Evolutionary conservation across 2,888 invertebrate species (phyloP), one percentile per base, ranked within the genome.

Genomic region (Nomada hirtipes): DNA sequence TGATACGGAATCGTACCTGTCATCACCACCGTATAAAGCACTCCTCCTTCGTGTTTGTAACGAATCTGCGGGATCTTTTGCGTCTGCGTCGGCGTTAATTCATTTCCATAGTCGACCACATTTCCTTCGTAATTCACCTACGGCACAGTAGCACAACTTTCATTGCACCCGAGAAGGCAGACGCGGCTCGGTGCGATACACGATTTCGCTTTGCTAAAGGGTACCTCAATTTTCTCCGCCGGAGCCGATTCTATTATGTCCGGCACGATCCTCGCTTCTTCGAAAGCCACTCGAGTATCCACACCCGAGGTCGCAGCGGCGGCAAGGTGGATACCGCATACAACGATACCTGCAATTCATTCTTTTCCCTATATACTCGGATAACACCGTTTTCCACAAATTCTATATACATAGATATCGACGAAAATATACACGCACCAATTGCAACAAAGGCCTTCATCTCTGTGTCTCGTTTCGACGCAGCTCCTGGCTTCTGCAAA

Each of bases 31-130:
- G 93, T 93, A 72, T 93, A 93, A n/a, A 93, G 90, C 65, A 93
- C 89, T 73, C 93, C 93, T 20, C 93, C 93, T 36, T 93, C 93
- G 74, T 93, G 93, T 73, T 93, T 92, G 73, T 92, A 93, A 83
- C 92, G 93, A 47, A 93, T 88, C 70, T 93, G 92, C 2, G 93
- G 93, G 74, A 93, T 88, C 26, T 90, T 60, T 57, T 92, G 91
- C 7, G 92, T 90, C 65, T 91, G 89, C 11, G 90, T 92, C 11
- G 93, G 93, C 11, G 91, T 90, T 15, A 93, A 67, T 78, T 93
- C 93, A 64, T 89, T 93, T 57, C 93, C 93, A 36, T 93, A 83
- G 44, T 92, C 86, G 4, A 93, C 87, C 44, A 78, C 79, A 55
- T 90, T 92, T 11, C 89, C 78, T 15, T 94, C 92, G 60, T 93